Conservation (phyloP, 2,113 vertebrate genomes). For the Xiphophorus hellerii region DNA sequence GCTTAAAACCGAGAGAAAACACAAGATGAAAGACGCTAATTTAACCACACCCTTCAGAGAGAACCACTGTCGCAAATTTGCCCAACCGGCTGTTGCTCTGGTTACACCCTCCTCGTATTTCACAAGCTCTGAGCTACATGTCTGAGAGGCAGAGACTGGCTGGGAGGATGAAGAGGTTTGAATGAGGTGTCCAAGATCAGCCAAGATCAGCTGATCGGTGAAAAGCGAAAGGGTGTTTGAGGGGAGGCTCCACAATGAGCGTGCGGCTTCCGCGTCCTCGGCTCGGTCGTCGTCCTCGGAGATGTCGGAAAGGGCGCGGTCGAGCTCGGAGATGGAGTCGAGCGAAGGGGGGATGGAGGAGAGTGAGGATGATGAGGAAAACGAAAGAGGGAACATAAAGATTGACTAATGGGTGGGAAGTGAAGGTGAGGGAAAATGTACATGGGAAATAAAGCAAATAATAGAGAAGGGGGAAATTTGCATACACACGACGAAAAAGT, state of each 20-base stretch:
- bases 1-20: constrained; percentile 49
- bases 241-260: constrained; percentile 51
- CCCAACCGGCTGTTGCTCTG: constrained; percentile 7
- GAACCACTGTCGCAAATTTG: constrained; percentile 35
- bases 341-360: constrained; percentile 81
- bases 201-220: constrained; percentile 33
- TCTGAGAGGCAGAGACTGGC: constrained; percentile 7
- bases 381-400: constrained; percentile 82
- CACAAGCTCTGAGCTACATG: constrained; percentile 7
- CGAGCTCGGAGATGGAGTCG: constrained; percentile 86
- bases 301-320: constrained; percentile 89
- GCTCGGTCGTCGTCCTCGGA: constrained; percentile 84
- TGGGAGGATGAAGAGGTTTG: constrained; percentile 19
- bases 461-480: neutral
- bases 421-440: neutral
- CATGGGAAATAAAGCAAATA: neutral
- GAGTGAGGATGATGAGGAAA: constrained; percentile 79
- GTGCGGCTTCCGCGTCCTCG: constrained; percentile 52
- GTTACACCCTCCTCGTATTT: constrained; percentile 36
- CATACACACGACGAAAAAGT: constrained; percentile 15
- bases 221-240: constrained; percentile 38
- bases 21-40: constrained; percentile 55
- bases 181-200: constrained; percentile 27
- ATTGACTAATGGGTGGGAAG: constrained; percentile 71
- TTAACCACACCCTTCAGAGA: constrained; percentile 52